A percentile compares a stretch with the other conserved stretches of the same genome.
Conservation (phyloP, 2,797 vertebrate genomes). For the Ispidina picta region DNA sequence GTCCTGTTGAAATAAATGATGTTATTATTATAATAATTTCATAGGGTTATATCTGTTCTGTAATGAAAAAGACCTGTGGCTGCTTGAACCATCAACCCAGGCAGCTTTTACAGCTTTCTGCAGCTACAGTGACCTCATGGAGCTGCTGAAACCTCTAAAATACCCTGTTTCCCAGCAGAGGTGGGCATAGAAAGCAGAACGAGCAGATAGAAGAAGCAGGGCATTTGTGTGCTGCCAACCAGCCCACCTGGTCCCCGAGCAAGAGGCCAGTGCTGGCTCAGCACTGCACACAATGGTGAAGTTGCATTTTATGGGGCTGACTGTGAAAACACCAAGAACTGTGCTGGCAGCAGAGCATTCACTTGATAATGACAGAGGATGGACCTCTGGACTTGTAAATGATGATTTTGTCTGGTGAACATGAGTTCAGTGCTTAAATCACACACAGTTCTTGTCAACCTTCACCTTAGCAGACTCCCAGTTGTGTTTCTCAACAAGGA, state of each 20-base stretch:
- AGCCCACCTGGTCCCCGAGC: background rate
- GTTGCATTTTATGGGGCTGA: background rate
- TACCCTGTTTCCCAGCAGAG: conserved; percentile 12
- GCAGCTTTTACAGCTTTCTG: conserved; percentile 45
- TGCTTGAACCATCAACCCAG: conserved; percentile 40
- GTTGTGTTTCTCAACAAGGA: background rate
- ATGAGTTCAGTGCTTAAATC: background rate
- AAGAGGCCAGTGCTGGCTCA: background rate
- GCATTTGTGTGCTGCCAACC: background rate
- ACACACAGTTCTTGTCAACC: background rate
- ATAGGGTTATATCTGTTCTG: conserved; percentile 67
- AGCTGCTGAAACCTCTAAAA: conserved; percentile 34
- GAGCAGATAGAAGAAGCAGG: background rate
- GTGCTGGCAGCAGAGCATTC: background rate
- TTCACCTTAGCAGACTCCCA: background rate
- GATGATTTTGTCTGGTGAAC: background rate
- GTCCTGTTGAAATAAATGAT: conserved; percentile 73
- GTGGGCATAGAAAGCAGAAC: background rate
- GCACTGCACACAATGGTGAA: fast-evolving
- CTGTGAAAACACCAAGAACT: fast-evolving
- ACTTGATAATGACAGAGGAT: background rate
- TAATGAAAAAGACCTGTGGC: conserved; percentile 75
- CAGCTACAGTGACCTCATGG: conserved; percentile 63
- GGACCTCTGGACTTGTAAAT: background rate
- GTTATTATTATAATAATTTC: conserved; percentile 73